Evolutionary conservation across 2,113 vertebrate genomes (phyloP), one percentile per base, ranked within the genome.

Genomic region (Brienomyrus brachyistius): DNA sequence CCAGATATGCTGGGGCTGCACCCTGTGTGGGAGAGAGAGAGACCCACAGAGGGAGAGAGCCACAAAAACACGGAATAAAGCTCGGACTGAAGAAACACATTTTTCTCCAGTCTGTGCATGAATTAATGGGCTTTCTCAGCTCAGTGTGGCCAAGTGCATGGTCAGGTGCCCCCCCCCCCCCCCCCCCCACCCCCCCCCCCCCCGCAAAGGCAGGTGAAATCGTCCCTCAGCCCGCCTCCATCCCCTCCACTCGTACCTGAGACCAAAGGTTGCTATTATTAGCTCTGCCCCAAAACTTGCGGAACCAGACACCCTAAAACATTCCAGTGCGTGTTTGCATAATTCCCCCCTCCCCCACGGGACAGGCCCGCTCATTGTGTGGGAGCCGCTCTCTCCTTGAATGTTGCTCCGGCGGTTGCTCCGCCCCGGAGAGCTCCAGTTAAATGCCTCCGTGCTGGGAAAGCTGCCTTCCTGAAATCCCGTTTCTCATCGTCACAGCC

Each of bases 311-410:
- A n/a, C 45, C 84, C 23, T n/a, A 21, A 50, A 51, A 80, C 77
- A 52, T 89, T 5, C 88, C 66, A 40, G 47, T 89, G 88, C 15
- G 17, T 52, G 84, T 89, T 89, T 80, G 48, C 48, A 82, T 89
- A 89, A 89, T 35, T 5, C 51, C 74, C 48, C 8, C 88, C 23
- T n/a, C 10, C 31, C 50, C 27, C 27, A 50, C 7, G 43, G 5
- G 6, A 83, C 43, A 10, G 19, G 80, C 40, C 19, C 9, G 43
- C 6, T 11, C 17, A 1, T 11, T 27, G 59, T 27, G n/a, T 10
- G 10, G 62, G 62, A 66, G n/a, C 62, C n/a, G n/a, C 62, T 66
- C n/a, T 27, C n/a, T 11, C 62, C 62, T 66, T 31, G 62, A 66
- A 66, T 66, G 62, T 31, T 27, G 62, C 62, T 11, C 59, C 9